A percentile compares a stretch with the other conserved stretches of the same genome.
Conservation (phyloP, 2,888 invertebrate genomes). For the Heliothis peltigera region DNA sequence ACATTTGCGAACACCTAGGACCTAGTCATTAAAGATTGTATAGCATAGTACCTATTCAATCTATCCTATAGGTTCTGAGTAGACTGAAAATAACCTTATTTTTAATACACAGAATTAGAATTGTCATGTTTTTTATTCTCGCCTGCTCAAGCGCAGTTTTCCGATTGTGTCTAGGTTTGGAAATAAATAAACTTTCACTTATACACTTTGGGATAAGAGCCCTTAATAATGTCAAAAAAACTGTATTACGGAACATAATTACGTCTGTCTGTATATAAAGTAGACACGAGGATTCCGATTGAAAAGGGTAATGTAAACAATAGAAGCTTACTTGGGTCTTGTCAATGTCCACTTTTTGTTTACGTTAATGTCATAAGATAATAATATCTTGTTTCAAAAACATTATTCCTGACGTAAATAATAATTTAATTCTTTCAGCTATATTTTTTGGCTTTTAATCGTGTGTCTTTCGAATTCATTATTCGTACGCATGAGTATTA, state of each 20-base stretch:
- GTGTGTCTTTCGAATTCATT: neutral
- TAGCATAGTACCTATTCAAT: neutral
- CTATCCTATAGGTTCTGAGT: too few relatives aligned
- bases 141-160: too few relatives aligned
- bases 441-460: slow-evolving; percentile 8
- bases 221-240: neutral
- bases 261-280: slow-evolving; percentile 45
- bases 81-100: too few relatives aligned
- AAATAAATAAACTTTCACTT: too few relatives aligned
- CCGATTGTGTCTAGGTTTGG: too few relatives aligned
- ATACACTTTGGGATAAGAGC: too few relatives aligned
- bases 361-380: slow-evolving; percentile 43
- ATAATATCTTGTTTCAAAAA: slow-evolving; percentile 35
- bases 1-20: slow-evolving; percentile 7
- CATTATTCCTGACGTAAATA: slow-evolving; percentile 23
- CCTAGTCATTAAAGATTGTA: neutral
- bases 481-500: neutral
- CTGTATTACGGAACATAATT: neutral
- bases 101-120: too few relatives aligned
- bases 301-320: slow-evolving; percentile 69
- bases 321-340: slow-evolving; percentile 61
- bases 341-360: slow-evolving; percentile 65
- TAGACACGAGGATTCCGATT: slow-evolving; percentile 60
- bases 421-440: neutral
- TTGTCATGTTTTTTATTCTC: too few relatives aligned